Evolutionary conservation across 2,797 vertebrate genomes (phyloP).

Genomic region (Myripristis murdjan): DNA sequence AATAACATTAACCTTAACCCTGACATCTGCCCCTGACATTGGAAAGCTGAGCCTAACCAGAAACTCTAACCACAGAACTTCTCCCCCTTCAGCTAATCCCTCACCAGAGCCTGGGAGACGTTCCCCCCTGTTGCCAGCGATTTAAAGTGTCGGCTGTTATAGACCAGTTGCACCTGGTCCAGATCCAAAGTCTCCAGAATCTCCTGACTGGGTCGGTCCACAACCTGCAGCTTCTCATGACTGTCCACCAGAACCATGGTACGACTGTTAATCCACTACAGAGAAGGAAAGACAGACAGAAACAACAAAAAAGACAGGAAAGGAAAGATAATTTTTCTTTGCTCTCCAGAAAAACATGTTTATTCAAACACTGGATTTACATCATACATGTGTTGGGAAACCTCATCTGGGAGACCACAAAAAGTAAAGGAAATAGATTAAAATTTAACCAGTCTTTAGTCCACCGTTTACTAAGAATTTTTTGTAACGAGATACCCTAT

Average conservation of each 20-base stretch:
- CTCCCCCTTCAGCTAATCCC: slow-evolving; percentile 68
- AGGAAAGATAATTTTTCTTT: too few species aligned
- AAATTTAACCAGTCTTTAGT: too few species aligned
- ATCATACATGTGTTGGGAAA: too few species aligned
- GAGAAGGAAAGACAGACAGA: slow-evolving; percentile 17
- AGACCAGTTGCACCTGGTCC: slow-evolving; percentile 95
- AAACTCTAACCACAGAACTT: slow-evolving; percentile 80
- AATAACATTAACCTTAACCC: too few species aligned
- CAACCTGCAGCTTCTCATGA: slow-evolving; percentile 93
- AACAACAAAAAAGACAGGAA: slow-evolving; percentile 19
- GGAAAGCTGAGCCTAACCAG: not conserved
- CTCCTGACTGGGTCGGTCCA: slow-evolving; percentile 95
- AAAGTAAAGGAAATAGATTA: too few species aligned
- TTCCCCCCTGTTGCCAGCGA: slow-evolving; percentile 97
- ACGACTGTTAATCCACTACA: slow-evolving; percentile 97
- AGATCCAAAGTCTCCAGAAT: slow-evolving; percentile 94
- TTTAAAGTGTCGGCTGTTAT: slow-evolving; percentile 98
- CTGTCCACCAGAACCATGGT: slow-evolving; percentile 95
- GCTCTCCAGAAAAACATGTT: too few species aligned
- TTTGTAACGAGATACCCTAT: too few species aligned
- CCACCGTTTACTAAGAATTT: too few species aligned
- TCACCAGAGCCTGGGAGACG: slow-evolving; percentile 97
- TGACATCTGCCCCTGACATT: not conserved
- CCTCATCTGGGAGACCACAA: too few species aligned
- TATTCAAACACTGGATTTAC: not conserved